phyloP scores from a whole-genome alignment of 2,888 invertebrate species.

The Spodoptera picta region DNA sequence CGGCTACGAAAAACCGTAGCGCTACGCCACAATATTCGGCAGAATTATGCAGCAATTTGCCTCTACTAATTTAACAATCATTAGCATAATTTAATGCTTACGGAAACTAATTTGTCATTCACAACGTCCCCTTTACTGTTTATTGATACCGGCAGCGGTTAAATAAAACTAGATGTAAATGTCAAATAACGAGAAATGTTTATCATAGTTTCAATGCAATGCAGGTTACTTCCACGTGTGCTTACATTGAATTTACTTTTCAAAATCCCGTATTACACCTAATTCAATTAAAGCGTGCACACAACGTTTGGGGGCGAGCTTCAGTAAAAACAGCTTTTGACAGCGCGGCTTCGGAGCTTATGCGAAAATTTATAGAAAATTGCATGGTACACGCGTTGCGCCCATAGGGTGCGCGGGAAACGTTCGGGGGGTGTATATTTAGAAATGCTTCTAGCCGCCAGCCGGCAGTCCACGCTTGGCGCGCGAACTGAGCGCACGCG shows the following conservation, averaged over 20 bases:
- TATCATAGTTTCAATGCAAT: not conserved
- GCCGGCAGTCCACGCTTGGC: constrained; percentile 80
- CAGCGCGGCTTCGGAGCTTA: constrained; percentile 85
- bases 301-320: constrained; percentile 70
- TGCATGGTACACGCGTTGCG: constrained; percentile 85
- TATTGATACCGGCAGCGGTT: constrained; percentile 23
- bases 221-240: constrained; percentile 20
- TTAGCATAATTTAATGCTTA: constrained; percentile 52
- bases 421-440: constrained; percentile 85
- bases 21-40: constrained; percentile 55
- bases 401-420: constrained; percentile 79
- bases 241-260: constrained; percentile 41
- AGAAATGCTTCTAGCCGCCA: constrained; percentile 77
- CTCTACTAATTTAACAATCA: constrained; percentile 48
- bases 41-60: constrained; percentile 55
- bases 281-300: constrained; percentile 82
- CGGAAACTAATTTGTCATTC: constrained; percentile 49
- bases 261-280: constrained; percentile 68
- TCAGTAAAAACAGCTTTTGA: constrained; percentile 85
- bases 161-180: constrained; percentile 11
- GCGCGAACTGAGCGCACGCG: constrained; percentile 74
- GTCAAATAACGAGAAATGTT: constrained; percentile 5
- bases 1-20: constrained; percentile 60
- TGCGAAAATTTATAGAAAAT: constrained; percentile 88
- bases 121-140: constrained; percentile 28